phyloP scores from a whole-genome alignment of 2,797 vertebrate species.

The Heterohyrax brucei region DNA sequence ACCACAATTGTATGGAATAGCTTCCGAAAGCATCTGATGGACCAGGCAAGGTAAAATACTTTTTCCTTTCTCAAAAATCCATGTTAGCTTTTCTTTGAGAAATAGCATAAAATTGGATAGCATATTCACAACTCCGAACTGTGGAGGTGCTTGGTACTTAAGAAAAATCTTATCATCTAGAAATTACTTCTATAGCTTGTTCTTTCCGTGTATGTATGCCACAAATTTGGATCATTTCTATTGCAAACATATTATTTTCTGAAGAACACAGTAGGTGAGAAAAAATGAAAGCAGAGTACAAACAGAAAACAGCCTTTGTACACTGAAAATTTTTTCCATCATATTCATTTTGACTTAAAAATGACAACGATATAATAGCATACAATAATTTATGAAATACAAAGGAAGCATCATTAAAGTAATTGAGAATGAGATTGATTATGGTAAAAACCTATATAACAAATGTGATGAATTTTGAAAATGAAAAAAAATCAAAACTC shows the following conservation, averaged over 20 bases:
- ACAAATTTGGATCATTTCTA: constrained; percentile 79
- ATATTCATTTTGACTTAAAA: neutral
- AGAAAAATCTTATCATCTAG: constrained; percentile 71
- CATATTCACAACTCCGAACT: constrained; percentile 27
- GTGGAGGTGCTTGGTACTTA: constrained; percentile 16
- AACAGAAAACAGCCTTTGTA: constrained; percentile 32
- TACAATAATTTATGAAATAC: neutral
- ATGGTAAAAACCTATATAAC: neutral
- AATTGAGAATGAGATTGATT: neutral
- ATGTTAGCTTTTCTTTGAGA: constrained; percentile 46
- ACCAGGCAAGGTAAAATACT: neutral
- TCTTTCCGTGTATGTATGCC: constrained; percentile 67
- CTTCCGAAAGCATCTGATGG: neutral
- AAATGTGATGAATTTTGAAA: neutral
- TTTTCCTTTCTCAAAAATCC: constrained; percentile 29
- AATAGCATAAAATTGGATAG: constrained; percentile 74
- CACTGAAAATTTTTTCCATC: neutral
- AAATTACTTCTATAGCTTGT: constrained; percentile 69
- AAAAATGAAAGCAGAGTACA: constrained; percentile 35
- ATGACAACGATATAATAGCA: neutral
- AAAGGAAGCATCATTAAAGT: neutral
- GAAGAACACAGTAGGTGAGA: constrained; percentile 40
- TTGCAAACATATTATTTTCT: constrained; percentile 62
- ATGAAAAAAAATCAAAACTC: neutral
- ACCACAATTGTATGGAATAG: neutral